Evolutionary conservation across 2,797 vertebrate species (phyloP), one percentile per base, ranked within the genome.

Genomic region (Rhincodon typus): DNA sequence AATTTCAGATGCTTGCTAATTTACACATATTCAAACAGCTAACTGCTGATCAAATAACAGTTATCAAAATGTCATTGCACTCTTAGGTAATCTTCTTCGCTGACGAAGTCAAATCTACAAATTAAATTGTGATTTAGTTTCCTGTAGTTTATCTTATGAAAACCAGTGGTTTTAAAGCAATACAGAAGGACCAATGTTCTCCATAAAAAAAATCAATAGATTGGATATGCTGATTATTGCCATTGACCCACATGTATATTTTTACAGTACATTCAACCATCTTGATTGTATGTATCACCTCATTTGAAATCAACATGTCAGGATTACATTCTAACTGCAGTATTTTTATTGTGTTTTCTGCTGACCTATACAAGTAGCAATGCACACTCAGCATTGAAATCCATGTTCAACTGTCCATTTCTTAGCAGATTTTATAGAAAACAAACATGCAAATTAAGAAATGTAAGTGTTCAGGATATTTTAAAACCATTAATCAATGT

Each of bases 51-150:
- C 15, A 77, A 74, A 95, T 46, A 95, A 72, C 93, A 50, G 90
- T 23, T 42, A 93, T 38, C 62, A 93, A 67, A 69, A 38, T 77
- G 46, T 95, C 13, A 72, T 21, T 74, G 70, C 94, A 95, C n/a
- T n/a, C n/a, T n/a, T n/a, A n/a, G n/a, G n/a, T n/a, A n/a, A 57
- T 38, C 53, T 50, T 77, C 34, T 91, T 38, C 42, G 70, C 69
- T 23, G 17, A 27, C 50, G 17, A 19, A 77, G 94, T 46, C 70
- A 95, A 70, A 53, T 95, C 46, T 95, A 95, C 70, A 95, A 74
- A 95, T 74, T 95, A 95, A 95, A 53, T 53, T 74, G 42, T 95
- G 94, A 95, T 95, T 95, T 95, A 95, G 46, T 95, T 95, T 72
- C 70, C 94, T 72, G 46, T 34, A 19, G 94, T 34, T 77, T 95